Evolutionary conservation across 2,797 vertebrate species (phyloP).

Genomic region (Limnodromus scolopaceus): DNA sequence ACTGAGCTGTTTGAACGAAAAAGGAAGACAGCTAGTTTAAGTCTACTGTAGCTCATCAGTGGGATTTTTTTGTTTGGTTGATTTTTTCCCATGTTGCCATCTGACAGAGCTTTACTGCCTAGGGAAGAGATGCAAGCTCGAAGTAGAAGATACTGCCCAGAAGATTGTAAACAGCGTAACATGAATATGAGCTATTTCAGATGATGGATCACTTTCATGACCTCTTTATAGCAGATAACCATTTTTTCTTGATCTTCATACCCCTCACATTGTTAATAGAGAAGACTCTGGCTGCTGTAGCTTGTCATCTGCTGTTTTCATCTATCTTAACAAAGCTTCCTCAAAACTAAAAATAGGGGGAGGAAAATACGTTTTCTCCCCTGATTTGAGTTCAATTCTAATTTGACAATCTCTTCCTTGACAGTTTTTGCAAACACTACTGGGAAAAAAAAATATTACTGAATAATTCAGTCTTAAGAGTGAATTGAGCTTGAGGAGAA

Average conservation of each 20-base stretch:
- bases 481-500: background rate
- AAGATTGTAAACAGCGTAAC: background rate
- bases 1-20: background rate
- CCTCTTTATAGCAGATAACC: background rate
- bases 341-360: background rate
- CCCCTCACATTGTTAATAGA: background rate
- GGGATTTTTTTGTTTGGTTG: background rate
- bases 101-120: background rate
- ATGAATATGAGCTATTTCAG: background rate
- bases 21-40: background rate
- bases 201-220: background rate
- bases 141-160: background rate
- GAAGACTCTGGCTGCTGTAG: background rate
- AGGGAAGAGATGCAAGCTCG: background rate
- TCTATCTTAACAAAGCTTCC: background rate
- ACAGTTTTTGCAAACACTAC: conserved; percentile 11
- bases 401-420: background rate
- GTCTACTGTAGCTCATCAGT: background rate
- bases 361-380: background rate
- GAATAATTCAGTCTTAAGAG: conserved; percentile 31
- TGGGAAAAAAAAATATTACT: background rate
- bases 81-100: background rate
- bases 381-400: background rate
- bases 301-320: background rate
- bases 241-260: background rate